Conservation (phyloP, 2,888 invertebrate species). For the Augiades crinisus region DNA sequence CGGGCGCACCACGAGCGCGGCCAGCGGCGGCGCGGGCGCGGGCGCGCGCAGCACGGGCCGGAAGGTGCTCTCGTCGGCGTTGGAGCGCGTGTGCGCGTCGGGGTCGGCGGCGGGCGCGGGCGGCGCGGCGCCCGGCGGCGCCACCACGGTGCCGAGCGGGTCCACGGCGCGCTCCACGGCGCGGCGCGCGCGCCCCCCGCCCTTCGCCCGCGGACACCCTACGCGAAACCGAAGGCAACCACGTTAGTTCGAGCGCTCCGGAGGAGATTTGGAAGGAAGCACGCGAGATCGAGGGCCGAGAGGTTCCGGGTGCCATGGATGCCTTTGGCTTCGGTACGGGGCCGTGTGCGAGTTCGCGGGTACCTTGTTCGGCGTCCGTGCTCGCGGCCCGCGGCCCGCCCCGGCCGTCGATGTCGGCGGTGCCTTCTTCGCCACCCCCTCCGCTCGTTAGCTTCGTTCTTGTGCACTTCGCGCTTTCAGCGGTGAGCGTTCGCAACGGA, state of each 20-base stretch:
- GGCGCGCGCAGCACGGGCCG: constrained; percentile 83
- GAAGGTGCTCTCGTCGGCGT: constrained; percentile 86
- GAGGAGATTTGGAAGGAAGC: constrained; percentile 49
- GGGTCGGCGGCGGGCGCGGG: constrained; percentile 57
- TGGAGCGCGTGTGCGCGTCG: constrained; percentile 68
- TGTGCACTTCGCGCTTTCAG: constrained; percentile 38
- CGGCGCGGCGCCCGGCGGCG: constrained; percentile 68
- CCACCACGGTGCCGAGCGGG: constrained; percentile 88
- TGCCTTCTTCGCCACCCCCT: constrained; percentile 51
- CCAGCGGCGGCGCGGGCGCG: constrained; percentile 49
- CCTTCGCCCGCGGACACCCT: constrained; percentile 78
- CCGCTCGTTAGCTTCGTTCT: constrained; percentile 47
- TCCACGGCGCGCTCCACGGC: constrained; percentile 87
- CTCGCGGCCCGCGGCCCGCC: constrained; percentile 23
- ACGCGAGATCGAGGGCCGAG: constrained; percentile 41
- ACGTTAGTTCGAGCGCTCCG: constrained; percentile 36
- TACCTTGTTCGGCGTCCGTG: constrained; percentile 27
- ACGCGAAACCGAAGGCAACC: constrained; percentile 93
- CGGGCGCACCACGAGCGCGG: constrained; percentile 50
- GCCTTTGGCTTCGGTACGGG: constrained; percentile 74
- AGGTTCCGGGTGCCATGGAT: constrained; percentile 52
- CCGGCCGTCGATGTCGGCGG: constrained; percentile 37
- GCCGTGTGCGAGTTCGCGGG: constrained; percentile 48
- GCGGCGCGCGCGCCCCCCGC: constrained; percentile 47
- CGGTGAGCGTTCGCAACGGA: constrained; percentile 24